Percentiles rank a stretch among this genome's conserved stretches.
Evolutionary conservation across 2,888 invertebrate species (phyloP).

Genomic region (Danaus chrysippus): DNA sequence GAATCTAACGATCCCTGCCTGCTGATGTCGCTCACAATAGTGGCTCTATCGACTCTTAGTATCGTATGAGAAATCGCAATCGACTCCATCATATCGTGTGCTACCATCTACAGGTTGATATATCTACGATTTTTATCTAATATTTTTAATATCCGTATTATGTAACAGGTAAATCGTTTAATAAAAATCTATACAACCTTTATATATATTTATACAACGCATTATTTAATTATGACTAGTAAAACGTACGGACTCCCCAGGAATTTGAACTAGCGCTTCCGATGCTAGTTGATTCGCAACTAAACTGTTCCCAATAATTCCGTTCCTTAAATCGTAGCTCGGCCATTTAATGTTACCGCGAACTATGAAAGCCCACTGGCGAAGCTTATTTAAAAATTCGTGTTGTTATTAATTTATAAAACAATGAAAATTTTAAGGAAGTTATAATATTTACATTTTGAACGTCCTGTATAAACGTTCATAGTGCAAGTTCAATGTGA

Average conservation of each 20-base stretch:
- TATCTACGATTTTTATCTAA: neutral
- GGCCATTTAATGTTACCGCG: neutral
- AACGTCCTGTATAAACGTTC: constrained; percentile 45
- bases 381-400: no score
- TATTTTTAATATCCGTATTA: neutral
- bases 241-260: neutral
- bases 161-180: no score
- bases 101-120: constrained; percentile 13
- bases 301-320: constrained; percentile 24
- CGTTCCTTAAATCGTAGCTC: constrained; percentile 11
- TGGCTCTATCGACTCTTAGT: constrained; percentile 35
- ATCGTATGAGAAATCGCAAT: constrained; percentile 43
- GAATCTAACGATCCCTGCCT: constrained; percentile 48
- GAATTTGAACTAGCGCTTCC: constrained; percentile 30
- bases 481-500: constrained; percentile 65
- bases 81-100: constrained; percentile 33
- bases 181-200: no score
- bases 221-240: no score
- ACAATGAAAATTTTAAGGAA: no score
- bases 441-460: neutral
- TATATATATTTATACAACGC: no score
- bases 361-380: neutral
- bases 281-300: constrained; percentile 34
- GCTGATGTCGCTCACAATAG: constrained; percentile 27
- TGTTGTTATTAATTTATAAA: no score